Conservation (phyloP, 2,797 vertebrate species). For the Neopelma chrysocephalum region DNA sequence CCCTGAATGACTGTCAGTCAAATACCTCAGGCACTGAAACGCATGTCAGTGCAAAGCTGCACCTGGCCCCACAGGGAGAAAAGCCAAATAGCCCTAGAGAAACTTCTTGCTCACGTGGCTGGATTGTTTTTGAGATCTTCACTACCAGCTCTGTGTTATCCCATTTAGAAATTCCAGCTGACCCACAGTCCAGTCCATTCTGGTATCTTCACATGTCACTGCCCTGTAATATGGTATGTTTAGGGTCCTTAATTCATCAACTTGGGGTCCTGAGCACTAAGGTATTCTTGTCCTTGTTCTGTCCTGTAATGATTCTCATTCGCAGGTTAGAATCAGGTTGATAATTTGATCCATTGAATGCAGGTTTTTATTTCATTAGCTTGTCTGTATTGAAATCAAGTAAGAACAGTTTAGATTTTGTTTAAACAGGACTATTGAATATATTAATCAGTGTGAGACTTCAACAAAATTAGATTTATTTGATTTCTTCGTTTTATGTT, state of each 20-base stretch:
- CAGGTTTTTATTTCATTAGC: background rate
- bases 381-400: background rate
- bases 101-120: background rate
- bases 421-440: background rate
- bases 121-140: background rate
- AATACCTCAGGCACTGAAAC: background rate
- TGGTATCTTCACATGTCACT: background rate
- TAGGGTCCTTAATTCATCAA: background rate
- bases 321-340: background rate
- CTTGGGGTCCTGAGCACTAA: background rate
- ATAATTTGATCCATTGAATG: background rate
- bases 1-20: background rate
- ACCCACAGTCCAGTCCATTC: rapidly evolving
- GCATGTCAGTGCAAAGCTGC: background rate
- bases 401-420: background rate
- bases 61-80: background rate
- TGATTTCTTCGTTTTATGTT: background rate
- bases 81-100: background rate
- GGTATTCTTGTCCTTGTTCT: rapidly evolving
- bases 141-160: background rate
- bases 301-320: background rate
- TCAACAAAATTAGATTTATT: background rate
- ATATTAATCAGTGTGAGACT: background rate
- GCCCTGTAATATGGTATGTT: rapidly evolving
- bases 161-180: background rate